Percentiles rank a stretch among this genome's conserved stretches.
These are phyloP conservation scores for Dascillus cervinus DNA, from an alignment of 2,888 invertebrate genomes.

Conservation along the genomic window DNA sequence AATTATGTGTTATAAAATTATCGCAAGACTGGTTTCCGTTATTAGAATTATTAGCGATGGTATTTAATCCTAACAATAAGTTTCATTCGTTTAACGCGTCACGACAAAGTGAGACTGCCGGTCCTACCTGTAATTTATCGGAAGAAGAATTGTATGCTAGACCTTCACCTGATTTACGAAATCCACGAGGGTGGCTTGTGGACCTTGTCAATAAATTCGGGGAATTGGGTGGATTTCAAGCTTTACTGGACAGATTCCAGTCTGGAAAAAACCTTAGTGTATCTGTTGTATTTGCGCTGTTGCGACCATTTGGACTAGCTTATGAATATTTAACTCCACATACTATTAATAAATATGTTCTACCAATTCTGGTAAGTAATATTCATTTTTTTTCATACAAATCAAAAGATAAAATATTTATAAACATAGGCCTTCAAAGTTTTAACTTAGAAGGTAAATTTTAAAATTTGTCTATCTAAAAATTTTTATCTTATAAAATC, in stretches of 20 bases:
- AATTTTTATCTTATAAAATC: no score
- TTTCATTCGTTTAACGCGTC: slow-evolving; percentile 82
- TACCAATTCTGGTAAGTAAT: slow-evolving; percentile 76
- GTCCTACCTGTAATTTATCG: slow-evolving; percentile 51
- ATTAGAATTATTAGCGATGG: slow-evolving; percentile 85
- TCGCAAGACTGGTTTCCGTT: slow-evolving; percentile 85
- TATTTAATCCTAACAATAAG: slow-evolving; percentile 93
- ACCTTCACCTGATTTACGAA: slow-evolving; percentile 71
- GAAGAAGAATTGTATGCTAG: slow-evolving; percentile 69
- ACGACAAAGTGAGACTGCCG: slow-evolving; percentile 64
- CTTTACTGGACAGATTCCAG: slow-evolving; percentile 76
- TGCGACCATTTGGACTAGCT: slow-evolving; percentile 88
- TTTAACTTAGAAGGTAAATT: no score
- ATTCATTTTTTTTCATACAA: no score
- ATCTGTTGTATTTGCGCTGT: slow-evolving; percentile 69
- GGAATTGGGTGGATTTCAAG: slow-evolving; percentile 80
- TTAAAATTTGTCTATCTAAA: no score
- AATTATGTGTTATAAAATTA: slow-evolving; percentile 87
- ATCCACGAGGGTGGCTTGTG: slow-evolving; percentile 90
- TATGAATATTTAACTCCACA: slow-evolving; percentile 84
- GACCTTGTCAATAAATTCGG: slow-evolving; percentile 95
- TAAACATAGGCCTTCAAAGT: no score
- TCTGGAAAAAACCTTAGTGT: slow-evolving; percentile 64
- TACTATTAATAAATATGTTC: slow-evolving; percentile 85
- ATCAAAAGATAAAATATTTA: no score